Conservation (phyloP, 1,140 invertebrate genomes). For the Polypedilum pembai region DNA sequence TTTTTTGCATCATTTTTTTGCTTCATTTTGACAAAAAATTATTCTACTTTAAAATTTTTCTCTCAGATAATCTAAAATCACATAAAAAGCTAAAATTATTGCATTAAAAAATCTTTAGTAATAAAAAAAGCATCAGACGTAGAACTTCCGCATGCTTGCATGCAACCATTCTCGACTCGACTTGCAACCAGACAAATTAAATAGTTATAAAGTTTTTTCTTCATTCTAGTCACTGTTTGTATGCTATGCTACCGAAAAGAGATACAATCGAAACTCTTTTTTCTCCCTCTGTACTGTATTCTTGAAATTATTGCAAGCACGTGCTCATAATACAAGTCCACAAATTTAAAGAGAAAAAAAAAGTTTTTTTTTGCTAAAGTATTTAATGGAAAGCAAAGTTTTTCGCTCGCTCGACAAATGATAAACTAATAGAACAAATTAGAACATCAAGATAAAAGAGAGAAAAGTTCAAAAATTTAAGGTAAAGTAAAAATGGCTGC, state of each 20-base stretch:
- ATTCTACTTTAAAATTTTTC: too few relatives aligned
- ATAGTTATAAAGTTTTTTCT: neutral
- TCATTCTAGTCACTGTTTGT: too few relatives aligned
- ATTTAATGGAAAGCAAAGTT: too few relatives aligned
- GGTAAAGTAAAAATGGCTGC: too few relatives aligned
- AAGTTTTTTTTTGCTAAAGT: neutral
- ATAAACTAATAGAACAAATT: too few relatives aligned
- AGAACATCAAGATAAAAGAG: too few relatives aligned
- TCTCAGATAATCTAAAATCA: too few relatives aligned
- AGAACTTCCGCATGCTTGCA: neutral
- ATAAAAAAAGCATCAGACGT: neutral
- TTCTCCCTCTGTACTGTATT: neutral
- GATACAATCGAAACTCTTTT: neutral
- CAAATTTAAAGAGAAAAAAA: neutral
- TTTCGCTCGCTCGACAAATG: too few relatives aligned
- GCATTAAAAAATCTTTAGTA: neutral
- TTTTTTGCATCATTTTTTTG: too few relatives aligned
- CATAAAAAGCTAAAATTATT: neutral
- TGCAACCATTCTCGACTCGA: neutral
- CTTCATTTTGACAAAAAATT: too few relatives aligned
- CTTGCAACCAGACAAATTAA: neutral
- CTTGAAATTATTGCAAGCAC: neutral
- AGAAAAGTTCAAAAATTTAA: too few relatives aligned
- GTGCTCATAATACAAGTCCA: constrained; percentile 16
- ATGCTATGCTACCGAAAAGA: neutral